Evolutionary conservation across 2,797 vertebrate species (phyloP).

Genomic region (Notamacropus eugenii): DNA sequence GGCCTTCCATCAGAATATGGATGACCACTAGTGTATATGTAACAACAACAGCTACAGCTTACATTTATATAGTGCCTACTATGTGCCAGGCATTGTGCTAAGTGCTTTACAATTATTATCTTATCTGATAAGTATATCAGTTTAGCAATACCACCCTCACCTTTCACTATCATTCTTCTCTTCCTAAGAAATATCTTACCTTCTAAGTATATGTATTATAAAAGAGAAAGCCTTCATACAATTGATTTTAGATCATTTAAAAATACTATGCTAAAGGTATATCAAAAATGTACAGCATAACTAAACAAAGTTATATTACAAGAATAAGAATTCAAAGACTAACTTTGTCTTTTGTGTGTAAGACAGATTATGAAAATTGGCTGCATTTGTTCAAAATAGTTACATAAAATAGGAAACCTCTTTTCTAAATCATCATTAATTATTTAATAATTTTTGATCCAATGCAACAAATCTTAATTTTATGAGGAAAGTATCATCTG

Average conservation of each 20-base stretch:
- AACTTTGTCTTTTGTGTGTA: conserved; percentile 21
- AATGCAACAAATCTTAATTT: not conserved
- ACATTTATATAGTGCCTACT: not conserved
- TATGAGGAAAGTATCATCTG: not conserved
- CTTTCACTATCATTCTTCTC: not conserved
- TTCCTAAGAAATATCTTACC: not conserved
- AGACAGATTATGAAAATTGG: conserved; percentile 15
- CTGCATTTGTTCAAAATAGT: not conserved
- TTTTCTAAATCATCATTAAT: conserved; percentile 19
- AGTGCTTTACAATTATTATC: not conserved
- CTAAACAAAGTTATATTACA: not conserved
- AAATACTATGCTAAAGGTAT: not conserved
- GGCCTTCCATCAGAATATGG: too few relatives aligned
- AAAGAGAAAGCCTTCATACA: not conserved
- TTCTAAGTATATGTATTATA: not conserved
- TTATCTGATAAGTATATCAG: not conserved
- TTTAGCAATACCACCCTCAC: not conserved
- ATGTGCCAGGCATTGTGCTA: not conserved
- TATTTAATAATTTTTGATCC: conserved; percentile 50
- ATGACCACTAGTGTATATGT: too few relatives aligned
- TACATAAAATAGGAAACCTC: conserved; percentile 43
- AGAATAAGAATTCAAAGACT: conserved; percentile 21
- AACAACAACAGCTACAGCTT: not conserved
- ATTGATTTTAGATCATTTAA: not conserved
- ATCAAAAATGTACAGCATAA: not conserved